These are phyloP conservation scores for Chondrilla cf. caribensis DNA, from an alignment of 37 sponge, comb jelly and placozoan genomes.

Conservation along the genomic window DNA sequence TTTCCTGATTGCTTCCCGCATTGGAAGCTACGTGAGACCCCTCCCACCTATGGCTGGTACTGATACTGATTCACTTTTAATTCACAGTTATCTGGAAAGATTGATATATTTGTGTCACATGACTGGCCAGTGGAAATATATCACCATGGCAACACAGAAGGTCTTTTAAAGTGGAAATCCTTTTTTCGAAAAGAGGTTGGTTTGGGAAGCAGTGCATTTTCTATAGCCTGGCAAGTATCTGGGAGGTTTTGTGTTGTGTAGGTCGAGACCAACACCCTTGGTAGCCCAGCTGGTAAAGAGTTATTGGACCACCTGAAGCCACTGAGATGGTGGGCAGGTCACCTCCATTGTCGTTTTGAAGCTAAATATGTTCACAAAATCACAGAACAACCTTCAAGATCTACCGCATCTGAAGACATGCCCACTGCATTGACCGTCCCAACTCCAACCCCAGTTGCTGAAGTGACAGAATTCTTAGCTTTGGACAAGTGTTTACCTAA, in stretches of 20 bases:
- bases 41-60: neutral
- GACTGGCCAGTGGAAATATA: constrained; percentile 97
- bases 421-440: neutral
- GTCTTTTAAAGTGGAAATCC: constrained; percentile 78
- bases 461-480: constrained; percentile 76
- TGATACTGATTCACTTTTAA: neutral
- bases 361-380: constrained; percentile 74
- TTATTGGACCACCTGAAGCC: constrained; percentile 71
- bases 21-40: neutral
- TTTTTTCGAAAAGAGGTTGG: constrained; percentile 76
- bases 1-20: neutral
- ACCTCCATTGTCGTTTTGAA: constrained; percentile 90
- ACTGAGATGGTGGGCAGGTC: constrained; percentile 91
- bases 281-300: constrained; percentile 81
- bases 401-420: neutral
- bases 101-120: constrained; percentile 93
- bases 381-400: neutral
- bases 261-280: constrained; percentile 58
- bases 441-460: neutral
- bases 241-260: neutral
- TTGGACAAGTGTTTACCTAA: constrained; percentile 92
- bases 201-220: neutral
- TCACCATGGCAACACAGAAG: constrained; percentile 83
- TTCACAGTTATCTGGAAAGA: constrained; percentile 48
- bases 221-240: neutral